These are phyloP conservation scores for Phalacrocorax pelagicus DNA, from an alignment of 2,113 vertebrate genomes.

Conservation along the genomic window DNA sequence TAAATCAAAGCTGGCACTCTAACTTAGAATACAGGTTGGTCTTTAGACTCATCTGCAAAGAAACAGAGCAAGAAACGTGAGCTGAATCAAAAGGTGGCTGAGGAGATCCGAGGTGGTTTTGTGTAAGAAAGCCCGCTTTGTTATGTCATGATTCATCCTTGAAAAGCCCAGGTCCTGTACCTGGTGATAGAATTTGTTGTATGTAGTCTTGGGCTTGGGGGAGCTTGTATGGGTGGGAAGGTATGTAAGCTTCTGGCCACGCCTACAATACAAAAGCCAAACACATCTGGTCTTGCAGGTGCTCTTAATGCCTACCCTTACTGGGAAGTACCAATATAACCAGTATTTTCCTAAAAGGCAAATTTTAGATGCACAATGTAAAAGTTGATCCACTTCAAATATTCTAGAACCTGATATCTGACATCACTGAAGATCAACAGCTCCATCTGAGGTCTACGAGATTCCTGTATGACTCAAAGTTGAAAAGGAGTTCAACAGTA, in stretches of 20 bases:
- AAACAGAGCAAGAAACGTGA: not conserved
- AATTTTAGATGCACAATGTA: not conserved
- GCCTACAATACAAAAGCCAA: not conserved
- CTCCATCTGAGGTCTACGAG: not conserved
- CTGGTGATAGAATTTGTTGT: not conserved
- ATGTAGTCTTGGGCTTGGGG: fast-evolving
- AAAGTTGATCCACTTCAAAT: not conserved
- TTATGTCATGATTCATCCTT: not conserved
- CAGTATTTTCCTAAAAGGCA: not conserved
- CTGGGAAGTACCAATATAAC: not conserved
- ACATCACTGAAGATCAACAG: not conserved
- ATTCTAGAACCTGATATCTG: not conserved
- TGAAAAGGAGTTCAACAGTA: not conserved
- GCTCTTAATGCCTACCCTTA: not conserved
- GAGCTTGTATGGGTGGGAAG: not conserved
- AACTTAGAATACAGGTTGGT: not conserved
- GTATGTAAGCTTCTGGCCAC: not conserved
- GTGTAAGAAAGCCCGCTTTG: not conserved
- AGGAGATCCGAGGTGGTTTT: not conserved
- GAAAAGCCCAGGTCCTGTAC: fast-evolving
- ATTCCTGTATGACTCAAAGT: fast-evolving
- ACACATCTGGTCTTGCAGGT: not conserved
- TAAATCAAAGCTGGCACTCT: not conserved
- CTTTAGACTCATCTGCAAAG: not conserved
- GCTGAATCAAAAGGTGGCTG: not conserved